Evolutionary conservation across 2,797 vertebrate species (phyloP).

Genomic region (Helarctos malayanus): DNA sequence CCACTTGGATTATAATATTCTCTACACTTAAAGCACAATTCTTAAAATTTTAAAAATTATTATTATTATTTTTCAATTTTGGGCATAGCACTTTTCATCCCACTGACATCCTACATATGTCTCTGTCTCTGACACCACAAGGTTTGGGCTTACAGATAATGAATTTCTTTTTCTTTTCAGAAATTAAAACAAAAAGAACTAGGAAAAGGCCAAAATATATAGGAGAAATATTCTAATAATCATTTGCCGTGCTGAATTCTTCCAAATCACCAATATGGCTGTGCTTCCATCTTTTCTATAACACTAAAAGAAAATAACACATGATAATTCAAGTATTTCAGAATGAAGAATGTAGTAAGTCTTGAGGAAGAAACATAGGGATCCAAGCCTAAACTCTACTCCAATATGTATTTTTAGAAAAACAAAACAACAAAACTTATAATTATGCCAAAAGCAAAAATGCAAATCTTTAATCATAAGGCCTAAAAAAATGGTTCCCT

Average conservation of each 20-base stretch:
- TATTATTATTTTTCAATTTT: background rate
- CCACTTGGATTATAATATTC: background rate
- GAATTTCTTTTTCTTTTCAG: background rate
- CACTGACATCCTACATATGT: background rate
- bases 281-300: background rate
- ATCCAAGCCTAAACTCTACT: background rate
- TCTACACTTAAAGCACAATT: background rate
- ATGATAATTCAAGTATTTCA: background rate
- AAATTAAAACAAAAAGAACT: slow-evolving; percentile 47
- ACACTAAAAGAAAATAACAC: background rate
- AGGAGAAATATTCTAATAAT: background rate
- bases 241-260: slow-evolving; percentile 2
- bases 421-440: slow-evolving; percentile 4
- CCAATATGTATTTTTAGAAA: background rate
- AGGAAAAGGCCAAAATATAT: background rate
- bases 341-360: background rate
- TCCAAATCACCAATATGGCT: background rate
- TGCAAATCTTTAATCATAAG: slow-evolving; percentile 5
- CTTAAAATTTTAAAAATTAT: background rate
- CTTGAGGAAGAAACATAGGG: background rate
- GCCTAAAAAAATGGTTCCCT: background rate
- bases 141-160: background rate
- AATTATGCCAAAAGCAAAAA: background rate
- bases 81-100: background rate
- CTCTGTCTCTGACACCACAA: background rate